Base-by-base conservation (phyloP, 64 coral and sea anemone species). In the Pocillopora verrucosa region DNA sequence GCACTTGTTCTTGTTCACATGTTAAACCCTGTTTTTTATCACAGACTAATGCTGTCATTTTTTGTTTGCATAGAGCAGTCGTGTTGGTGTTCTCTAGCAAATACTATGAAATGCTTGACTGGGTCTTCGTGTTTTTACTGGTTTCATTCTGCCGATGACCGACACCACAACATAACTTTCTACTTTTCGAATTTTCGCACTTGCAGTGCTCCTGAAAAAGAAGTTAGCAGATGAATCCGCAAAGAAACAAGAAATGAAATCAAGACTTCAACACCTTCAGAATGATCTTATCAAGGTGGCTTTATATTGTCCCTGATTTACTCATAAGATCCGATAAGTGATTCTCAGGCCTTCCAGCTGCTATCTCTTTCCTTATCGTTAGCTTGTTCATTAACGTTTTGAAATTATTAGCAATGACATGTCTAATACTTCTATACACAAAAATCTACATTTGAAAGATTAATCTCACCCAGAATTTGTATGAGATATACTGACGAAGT, bases 281-380 rank as follows among this genome's bases (percentile, higher is more conserved):
- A 96, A 96, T 86, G 94, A 96, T 2, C 90, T 96, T 13, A 96
- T 96, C 61, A 96, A 87, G 94, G 94, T 92, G 76, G 30, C 30
- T 30, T 30, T 11, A 26, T 57, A 56, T 56, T 13, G 30, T 7
- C 16, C 0, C 62, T 11, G 22, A 24, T 70, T 24, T 11, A 24
- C 67, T 25, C 22, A 11, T 70, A 9, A 70, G n/a, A 11, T 30
- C 25, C 41, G 41, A 51, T 51, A 3, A 51, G 41, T 51, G 41
- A 51, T 6, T 9, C 67, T 70, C 64, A 67, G 64, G 4, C 17
- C 9, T n/a, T 67, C 64, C 4, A n/a, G 16, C 15, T 22, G 16
- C 20, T 15, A 22, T 65, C 16, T 19, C 5, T 14, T 65, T 4
- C 41, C 41, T 51, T 51, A 51, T 7, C 7, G 3, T 7, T 7